Evolutionary conservation across 2,113 vertebrate species (phyloP).

Genomic region (Megaceryle torquata): DNA sequence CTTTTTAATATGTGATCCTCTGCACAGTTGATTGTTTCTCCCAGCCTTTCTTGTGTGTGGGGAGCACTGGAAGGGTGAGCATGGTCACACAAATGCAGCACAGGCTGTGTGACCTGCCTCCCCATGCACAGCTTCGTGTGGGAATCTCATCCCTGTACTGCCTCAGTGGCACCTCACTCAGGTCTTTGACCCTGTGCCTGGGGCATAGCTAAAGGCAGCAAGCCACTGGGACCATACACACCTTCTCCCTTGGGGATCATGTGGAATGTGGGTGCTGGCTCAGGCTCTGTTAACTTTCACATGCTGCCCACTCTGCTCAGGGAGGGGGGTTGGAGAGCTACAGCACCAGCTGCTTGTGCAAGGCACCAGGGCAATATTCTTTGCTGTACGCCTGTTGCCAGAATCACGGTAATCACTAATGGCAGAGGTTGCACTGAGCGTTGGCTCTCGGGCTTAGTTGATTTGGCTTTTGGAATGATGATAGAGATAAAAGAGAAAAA

Average conservation of each 20-base stretch:
- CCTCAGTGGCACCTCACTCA: not conserved
- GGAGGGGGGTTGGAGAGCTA: not conserved
- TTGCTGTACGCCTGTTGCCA: not conserved
- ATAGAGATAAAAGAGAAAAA: not conserved
- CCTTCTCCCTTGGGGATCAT: not conserved
- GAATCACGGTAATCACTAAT: not conserved
- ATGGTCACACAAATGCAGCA: accelerated
- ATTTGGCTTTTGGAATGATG: not conserved
- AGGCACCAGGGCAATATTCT: not conserved
- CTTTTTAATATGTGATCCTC: not conserved
- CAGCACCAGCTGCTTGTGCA: not conserved
- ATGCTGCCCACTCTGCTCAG: not conserved
- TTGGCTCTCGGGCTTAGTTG: not conserved
- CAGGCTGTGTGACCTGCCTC: not conserved
- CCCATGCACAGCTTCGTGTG: accelerated
- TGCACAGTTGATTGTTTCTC: not conserved
- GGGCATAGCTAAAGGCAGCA: not conserved
- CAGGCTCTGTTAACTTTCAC: not conserved
- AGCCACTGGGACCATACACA: not conserved
- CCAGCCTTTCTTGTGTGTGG: not conserved
- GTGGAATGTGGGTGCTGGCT: not conserved
- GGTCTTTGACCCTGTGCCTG: not conserved
- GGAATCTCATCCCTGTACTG: not conserved
- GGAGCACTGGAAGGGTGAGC: not conserved
- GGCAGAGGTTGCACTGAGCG: not conserved